phyloP scores from a whole-genome alignment of 37 sponge, comb jelly and placozoan species.

The Ephydatia muelleri region DNA sequence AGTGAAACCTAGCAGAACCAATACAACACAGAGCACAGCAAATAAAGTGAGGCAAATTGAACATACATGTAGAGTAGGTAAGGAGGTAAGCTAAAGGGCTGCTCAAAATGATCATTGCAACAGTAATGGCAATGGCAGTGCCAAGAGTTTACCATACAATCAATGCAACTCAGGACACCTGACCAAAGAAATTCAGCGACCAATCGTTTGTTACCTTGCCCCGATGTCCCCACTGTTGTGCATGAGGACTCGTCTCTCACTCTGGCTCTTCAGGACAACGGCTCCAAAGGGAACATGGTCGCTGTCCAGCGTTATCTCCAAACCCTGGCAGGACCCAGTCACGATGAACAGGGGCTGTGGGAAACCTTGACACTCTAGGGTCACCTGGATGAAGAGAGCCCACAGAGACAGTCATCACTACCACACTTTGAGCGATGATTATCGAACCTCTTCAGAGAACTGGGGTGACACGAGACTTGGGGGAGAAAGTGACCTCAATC shows the following conservation, averaged over 20 bases:
- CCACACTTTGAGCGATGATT: neutral
- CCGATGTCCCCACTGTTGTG: constrained; percentile 95
- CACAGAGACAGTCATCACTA: neutral
- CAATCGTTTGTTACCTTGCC: constrained; percentile 44
- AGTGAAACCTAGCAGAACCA: constrained; percentile 62
- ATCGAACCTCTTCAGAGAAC: constrained; percentile 87
- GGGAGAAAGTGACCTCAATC: constrained; percentile 72
- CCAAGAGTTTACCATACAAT: too few species aligned
- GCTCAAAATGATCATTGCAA: too few species aligned
- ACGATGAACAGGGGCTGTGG: constrained; percentile 87
- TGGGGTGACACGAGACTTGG: constrained; percentile 72
- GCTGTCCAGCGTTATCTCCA: constrained; percentile 81
- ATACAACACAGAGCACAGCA: neutral
- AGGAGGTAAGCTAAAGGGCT: neutral
- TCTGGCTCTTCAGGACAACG: constrained; percentile 83
- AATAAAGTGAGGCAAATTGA: neutral
- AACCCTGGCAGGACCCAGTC: constrained; percentile 84
- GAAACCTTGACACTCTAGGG: constrained; percentile 75
- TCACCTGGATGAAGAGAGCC: constrained; percentile 61
- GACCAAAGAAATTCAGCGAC: too few species aligned
- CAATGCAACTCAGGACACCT: neutral
- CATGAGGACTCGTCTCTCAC: constrained; percentile 80
- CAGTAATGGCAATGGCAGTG: too few species aligned
- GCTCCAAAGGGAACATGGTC: constrained; percentile 91
- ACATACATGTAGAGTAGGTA: too few species aligned